Evolutionary conservation across 2,797 vertebrate species (phyloP).

Genomic region (Poeciliopsis presidionis): DNA sequence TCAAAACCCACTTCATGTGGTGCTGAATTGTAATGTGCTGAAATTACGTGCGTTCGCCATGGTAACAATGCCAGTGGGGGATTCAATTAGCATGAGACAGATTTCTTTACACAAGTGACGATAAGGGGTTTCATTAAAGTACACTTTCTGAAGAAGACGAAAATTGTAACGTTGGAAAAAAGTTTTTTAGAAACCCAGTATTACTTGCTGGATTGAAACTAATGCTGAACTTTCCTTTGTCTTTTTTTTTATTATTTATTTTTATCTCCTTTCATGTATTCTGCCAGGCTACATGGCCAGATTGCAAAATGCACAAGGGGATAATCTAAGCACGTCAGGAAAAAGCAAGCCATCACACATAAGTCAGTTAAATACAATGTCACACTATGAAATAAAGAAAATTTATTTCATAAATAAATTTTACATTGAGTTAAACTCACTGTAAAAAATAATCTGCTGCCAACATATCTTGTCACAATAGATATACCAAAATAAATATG

Average conservation of each 20-base stretch:
- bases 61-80: slow-evolving; percentile 6
- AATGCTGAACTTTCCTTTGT: not conserved
- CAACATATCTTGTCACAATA: not conserved
- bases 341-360: not conserved
- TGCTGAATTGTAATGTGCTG: slow-evolving; percentile 4
- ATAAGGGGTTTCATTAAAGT: not conserved
- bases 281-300: not conserved
- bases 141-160: not conserved
- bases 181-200: not conserved
- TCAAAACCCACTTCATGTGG: not conserved
- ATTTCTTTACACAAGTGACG: not conserved
- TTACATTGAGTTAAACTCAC: too few species aligned
- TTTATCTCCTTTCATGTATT: not conserved
- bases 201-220: not conserved
- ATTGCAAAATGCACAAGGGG: not conserved
- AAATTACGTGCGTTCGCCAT: slow-evolving; percentile 8
- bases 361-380: not conserved
- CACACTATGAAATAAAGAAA: not conserved
- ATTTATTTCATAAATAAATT: not conserved
- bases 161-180: not conserved
- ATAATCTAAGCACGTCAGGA: not conserved
- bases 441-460: not conserved
- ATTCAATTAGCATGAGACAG: slow-evolving; percentile 5
- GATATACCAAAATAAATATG: not conserved
- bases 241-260: not conserved